A percentile compares a stretch with the other conserved stretches of the same genome.
Evolutionary conservation across 2,113 vertebrate species (phyloP).

Genomic region (Sinocyclocheilus rhinocerous): DNA sequence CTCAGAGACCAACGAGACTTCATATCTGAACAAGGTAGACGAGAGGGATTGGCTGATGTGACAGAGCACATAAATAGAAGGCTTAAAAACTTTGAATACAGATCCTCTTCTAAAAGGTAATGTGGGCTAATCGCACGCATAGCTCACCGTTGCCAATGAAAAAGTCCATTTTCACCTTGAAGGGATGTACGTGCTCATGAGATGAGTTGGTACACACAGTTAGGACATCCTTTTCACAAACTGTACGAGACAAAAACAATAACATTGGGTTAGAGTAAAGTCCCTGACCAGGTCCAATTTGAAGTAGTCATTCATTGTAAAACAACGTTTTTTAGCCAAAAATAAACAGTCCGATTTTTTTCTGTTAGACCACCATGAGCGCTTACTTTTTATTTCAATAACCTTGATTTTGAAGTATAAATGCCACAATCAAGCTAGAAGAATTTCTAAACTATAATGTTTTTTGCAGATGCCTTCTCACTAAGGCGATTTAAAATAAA

Average conservation of each 20-base stretch:
- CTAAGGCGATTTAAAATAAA: not conserved
- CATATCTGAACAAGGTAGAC: conserved; percentile 19
- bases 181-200: conserved; percentile 87
- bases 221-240: conserved; percentile 84
- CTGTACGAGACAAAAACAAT: conserved; percentile 69
- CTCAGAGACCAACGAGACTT: conserved; percentile 1
- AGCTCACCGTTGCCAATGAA: conserved; percentile 86
- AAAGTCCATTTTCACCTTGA: conserved; percentile 88
- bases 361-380: not conserved
- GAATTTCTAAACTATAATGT: not conserved
- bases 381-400: conserved; percentile 18
- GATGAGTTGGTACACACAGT: conserved; percentile 86
- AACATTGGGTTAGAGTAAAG: conserved; percentile 20
- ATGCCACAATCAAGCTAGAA: not conserved
- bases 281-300: conserved; percentile 6
- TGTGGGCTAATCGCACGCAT: not conserved
- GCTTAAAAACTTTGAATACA: not conserved
- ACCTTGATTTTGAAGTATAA: not conserved
- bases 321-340: not conserved
- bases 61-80: conserved; percentile 12
- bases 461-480: not conserved
- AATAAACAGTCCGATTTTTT: conserved; percentile 17
- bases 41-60: not conserved
- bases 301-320: not conserved
- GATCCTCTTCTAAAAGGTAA: not conserved